Percentiles rank a stretch among this genome's conserved stretches.
Evolutionary conservation across 2,113 vertebrate species (phyloP).

Genomic region (Terrapene triunguis): DNA sequence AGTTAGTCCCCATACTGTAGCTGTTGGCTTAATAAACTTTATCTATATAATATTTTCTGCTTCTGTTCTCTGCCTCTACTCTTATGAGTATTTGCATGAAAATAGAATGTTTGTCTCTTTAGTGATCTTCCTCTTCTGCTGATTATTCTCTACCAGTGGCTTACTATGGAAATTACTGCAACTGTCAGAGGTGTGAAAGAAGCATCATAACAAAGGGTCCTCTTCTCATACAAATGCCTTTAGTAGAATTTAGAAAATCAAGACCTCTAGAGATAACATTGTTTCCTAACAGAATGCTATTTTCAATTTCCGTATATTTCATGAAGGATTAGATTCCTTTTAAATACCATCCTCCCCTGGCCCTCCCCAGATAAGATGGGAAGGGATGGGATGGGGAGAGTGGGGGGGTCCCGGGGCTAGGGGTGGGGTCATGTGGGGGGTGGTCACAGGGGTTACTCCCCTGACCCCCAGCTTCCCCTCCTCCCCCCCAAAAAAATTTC

Average conservation of each 20-base stretch:
- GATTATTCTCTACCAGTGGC: background rate
- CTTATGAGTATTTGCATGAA: background rate
- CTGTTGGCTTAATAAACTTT: background rate
- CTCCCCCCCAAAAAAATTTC: too few relatives aligned
- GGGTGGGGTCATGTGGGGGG: too few relatives aligned
- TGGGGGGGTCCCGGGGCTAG: too few relatives aligned
- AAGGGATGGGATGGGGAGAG: too few relatives aligned
- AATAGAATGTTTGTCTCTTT: background rate
- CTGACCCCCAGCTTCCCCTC: too few relatives aligned
- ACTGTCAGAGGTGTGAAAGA: background rate
- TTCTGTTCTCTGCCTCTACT: background rate
- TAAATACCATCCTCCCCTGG: background rate
- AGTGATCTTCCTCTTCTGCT: background rate
- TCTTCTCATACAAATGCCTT: background rate
- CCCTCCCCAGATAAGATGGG: too few relatives aligned
- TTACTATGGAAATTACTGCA: background rate
- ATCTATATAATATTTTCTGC: background rate
- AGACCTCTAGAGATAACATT: background rate
- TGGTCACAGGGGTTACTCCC: too few relatives aligned
- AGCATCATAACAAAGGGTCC: background rate
- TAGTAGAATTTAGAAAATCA: background rate
- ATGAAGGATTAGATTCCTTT: background rate
- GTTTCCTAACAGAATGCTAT: background rate
- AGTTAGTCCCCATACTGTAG: background rate
- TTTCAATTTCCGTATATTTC: background rate